Base-by-base conservation (phyloP, 2,888 invertebrate species). In the Eupithecia vulgata region DNA sequence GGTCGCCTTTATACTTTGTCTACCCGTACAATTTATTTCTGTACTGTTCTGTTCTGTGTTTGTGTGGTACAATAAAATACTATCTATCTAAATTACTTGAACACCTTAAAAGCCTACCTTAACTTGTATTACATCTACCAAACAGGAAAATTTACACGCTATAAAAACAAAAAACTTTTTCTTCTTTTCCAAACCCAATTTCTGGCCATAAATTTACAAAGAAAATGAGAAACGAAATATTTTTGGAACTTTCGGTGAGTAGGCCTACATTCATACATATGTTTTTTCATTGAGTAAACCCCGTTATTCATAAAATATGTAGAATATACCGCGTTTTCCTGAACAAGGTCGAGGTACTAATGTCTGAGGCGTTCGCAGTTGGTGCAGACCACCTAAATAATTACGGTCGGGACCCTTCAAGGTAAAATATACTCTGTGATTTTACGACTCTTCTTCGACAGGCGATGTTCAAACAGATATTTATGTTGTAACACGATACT, bases 341-440 rank as follows among this genome's bases (percentile, higher is more conserved):
- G 70, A 57, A 75, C 71, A 70, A 78, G 78, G 79, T 73, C 79
- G 80, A 73, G 76, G 76, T 79, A 84, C 81, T 85, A 84, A 86
- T 82, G 83, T 82, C 82, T 80, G 78, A 77, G 81, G 81, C 79
- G 80, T 80, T 82, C 79, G 82, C 79, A 82, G 77, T 76, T 78
- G 81, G 78, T 74, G 80, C 77, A 72, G 75, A 81, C 80, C 78
- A 78, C 69, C 76, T 80, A 82, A 85, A 83, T 87, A 84, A 87
- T 86, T 85, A 85, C 84, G 85, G 84, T 85, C 79, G 72, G 75
- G 64, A 69, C 76, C 78, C 79, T 73, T 78, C 75, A 66, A 70
- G 73, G 74, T 81, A 76, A 79, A 82, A 84, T 85, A 84, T 83
- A 82, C 80, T 75, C 74, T 77, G 81, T 78, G 81, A 83, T 85